Percentiles rank a stretch among this genome's conserved stretches.
Conservation (phyloP, 2,888 invertebrate genomes). For the Ectemnius cavifrons region DNA sequence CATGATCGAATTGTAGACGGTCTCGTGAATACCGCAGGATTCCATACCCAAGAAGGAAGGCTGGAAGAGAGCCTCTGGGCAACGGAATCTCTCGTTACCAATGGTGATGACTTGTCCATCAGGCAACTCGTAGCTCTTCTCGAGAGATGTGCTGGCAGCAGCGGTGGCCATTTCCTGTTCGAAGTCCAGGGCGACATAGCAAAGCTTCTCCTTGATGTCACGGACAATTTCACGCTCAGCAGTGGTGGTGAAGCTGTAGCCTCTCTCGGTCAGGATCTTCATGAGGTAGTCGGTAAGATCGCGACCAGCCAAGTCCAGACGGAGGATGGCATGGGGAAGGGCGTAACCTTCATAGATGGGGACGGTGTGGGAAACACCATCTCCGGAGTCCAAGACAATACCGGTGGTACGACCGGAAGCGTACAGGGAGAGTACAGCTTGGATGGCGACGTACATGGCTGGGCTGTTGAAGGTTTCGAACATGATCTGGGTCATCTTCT, state of each 20-base stretch:
- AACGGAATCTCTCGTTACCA: slow-evolving; percentile 92
- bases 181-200: slow-evolving; percentile 95
- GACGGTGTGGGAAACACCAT: slow-evolving; percentile 95
- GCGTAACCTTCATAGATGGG: slow-evolving; percentile 95
- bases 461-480: slow-evolving; percentile 95
- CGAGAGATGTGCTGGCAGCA: slow-evolving; percentile 91
- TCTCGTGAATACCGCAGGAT: slow-evolving; percentile 93
- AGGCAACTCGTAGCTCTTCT: slow-evolving; percentile 95
- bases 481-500: slow-evolving; percentile 97
- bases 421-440: slow-evolving; percentile 89
- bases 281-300: slow-evolving; percentile 98
- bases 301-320: slow-evolving; percentile 97
- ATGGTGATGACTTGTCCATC: slow-evolving; percentile 93
- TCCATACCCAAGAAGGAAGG: slow-evolving; percentile 95
- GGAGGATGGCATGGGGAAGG: slow-evolving; percentile 96
- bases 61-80: slow-evolving; percentile 94
- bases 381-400: slow-evolving; percentile 94
- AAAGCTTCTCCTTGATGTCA: slow-evolving; percentile 95
- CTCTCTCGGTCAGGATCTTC: slow-evolving; percentile 97
- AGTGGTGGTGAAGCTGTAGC: slow-evolving; percentile 96
- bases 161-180: slow-evolving; percentile 98
- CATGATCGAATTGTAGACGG: slow-evolving; percentile 96
- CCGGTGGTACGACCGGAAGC: slow-evolving; percentile 96
- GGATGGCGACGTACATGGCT: slow-evolving; percentile 95
- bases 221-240: slow-evolving; percentile 97